phyloP scores from a whole-genome alignment of 2,888 invertebrate genomes.

The Lithophane semibrunnea region DNA sequence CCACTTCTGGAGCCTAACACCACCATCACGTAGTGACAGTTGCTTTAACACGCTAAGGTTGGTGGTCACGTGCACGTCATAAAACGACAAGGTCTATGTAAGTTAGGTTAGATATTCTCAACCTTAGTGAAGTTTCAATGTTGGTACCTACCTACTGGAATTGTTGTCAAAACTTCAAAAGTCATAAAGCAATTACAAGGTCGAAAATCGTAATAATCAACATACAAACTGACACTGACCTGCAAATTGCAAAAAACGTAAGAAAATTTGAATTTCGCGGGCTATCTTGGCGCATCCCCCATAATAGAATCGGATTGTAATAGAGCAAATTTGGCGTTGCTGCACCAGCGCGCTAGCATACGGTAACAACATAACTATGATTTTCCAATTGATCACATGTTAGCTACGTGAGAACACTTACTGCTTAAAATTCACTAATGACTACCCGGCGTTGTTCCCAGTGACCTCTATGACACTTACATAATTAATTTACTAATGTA shows the following conservation, averaged over 20 bases:
- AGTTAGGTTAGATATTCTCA: background rate
- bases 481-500: conserved; percentile 77
- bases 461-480: conserved; percentile 84
- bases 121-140: background rate
- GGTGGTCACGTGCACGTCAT: background rate
- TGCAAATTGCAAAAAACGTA: too few relatives aligned
- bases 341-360: background rate
- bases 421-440: conserved; percentile 63
- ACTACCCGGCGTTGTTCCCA: conserved; percentile 80
- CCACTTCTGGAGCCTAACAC: background rate
- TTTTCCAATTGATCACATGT: conserved; percentile 45
- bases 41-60: background rate
- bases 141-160: background rate
- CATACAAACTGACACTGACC: too few relatives aligned
- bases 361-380: background rate
- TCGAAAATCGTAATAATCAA: background rate
- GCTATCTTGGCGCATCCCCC: too few relatives aligned
- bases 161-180: background rate
- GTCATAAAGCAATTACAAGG: background rate
- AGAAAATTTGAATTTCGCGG: too few relatives aligned
- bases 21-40: background rate
- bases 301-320: background rate
- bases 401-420: conserved; percentile 55
- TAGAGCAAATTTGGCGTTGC: background rate
- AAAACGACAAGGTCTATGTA: background rate